Conservation (phyloP, 2,113 vertebrate genomes). For the Myiopsitta monachus region DNA sequence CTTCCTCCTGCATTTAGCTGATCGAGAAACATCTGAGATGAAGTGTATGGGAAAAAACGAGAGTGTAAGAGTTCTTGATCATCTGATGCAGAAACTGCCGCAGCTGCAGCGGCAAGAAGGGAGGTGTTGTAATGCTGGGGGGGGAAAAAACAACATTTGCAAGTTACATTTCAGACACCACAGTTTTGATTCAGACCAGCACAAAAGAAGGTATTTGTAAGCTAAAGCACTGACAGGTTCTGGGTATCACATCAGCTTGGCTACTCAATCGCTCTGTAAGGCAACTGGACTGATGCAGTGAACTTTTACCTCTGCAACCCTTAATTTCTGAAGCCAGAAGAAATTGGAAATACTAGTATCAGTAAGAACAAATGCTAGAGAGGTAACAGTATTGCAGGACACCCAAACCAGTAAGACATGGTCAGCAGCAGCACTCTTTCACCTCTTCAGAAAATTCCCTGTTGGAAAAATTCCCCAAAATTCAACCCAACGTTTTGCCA, state of each 20-base stretch:
- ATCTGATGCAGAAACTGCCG: slow-evolving; percentile 88
- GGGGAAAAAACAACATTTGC: not conserved
- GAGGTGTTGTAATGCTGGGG: slow-evolving; percentile 92
- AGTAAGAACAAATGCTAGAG: not conserved
- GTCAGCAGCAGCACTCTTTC: not conserved
- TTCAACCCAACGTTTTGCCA: not conserved
- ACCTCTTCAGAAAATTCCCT: not conserved
- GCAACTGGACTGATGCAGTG: not conserved
- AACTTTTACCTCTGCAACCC: not conserved
- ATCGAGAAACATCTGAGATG: slow-evolving; percentile 95
- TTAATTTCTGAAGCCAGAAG: not conserved
- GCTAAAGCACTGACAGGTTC: not conserved
- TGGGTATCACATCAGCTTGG: not conserved
- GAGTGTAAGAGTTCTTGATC: slow-evolving; percentile 93
- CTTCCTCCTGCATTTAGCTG: slow-evolving; percentile 84
- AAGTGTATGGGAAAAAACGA: slow-evolving; percentile 92
- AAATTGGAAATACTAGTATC: not conserved
- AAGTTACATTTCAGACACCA: not conserved
- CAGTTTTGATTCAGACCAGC: not conserved
- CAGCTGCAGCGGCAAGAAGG: slow-evolving; percentile 92
- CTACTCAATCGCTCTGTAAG: not conserved
- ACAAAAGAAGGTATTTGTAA: not conserved
- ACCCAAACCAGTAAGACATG: not conserved
- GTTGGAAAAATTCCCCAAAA: not conserved
- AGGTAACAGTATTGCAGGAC: not conserved